These are phyloP conservation scores for Pyrgilauda ruficollis DNA, from an alignment of 2,113 vertebrate genomes.

Conservation along the genomic window DNA sequence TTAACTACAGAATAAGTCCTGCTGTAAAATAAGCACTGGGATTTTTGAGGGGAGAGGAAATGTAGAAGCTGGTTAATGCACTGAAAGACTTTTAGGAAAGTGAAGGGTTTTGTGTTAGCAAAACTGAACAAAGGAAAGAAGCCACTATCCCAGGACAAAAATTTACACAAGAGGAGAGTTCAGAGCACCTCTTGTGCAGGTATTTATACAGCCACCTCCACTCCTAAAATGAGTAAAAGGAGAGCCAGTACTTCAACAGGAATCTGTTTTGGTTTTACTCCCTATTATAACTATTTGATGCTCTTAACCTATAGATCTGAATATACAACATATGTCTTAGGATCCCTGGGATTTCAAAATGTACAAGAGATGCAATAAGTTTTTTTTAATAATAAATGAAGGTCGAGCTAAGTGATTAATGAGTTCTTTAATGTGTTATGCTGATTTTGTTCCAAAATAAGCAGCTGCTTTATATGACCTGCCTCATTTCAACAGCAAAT, in stretches of 20 bases:
- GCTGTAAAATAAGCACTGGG: background rate
- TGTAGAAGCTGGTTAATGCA: background rate
- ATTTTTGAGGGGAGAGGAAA: background rate
- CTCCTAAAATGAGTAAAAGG: background rate
- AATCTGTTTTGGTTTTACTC: background rate
- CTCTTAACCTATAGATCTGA: background rate
- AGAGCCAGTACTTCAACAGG: background rate
- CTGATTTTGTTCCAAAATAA: slow-evolving; percentile 48
- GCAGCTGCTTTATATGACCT: slow-evolving; percentile 49
- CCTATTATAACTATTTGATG: background rate
- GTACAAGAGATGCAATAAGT: background rate
- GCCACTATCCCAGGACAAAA: background rate
- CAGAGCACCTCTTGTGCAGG: background rate
- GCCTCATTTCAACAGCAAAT: slow-evolving; percentile 33
- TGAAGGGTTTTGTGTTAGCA: background rate
- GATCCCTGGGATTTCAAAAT: background rate
- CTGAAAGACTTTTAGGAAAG: background rate
- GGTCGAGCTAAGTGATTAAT: slow-evolving; percentile 30
- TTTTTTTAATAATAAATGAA: background rate
- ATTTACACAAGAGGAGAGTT: background rate
- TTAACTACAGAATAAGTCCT: background rate
- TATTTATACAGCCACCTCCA: background rate
- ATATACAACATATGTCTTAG: background rate
- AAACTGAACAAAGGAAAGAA: background rate
- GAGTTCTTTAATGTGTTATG: background rate